Evolutionary conservation across 2,113 vertebrate species (phyloP).

Genomic region (Neopipo cinnamomea): DNA sequence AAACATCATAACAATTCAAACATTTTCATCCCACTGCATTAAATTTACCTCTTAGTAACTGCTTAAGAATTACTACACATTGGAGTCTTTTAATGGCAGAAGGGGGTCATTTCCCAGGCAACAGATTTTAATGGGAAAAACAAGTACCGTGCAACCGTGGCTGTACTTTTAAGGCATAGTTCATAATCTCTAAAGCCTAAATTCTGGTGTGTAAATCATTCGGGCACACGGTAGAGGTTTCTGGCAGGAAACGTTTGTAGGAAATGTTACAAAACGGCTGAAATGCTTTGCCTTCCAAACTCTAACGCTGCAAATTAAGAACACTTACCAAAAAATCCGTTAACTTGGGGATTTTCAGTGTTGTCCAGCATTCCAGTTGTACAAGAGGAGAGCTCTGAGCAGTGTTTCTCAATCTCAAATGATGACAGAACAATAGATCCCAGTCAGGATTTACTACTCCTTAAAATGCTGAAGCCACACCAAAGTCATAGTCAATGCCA

Average conservation of each 20-base stretch:
- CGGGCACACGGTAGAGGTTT: neutral
- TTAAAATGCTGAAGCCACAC: neutral
- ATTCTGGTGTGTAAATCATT: neutral
- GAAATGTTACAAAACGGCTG: neutral
- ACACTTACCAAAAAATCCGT: neutral
- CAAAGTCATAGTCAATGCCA: neutral
- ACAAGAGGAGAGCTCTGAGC: neutral
- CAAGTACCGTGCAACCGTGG: neutral
- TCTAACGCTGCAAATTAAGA: neutral
- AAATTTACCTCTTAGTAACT: conserved; percentile 26
- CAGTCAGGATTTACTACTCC: neutral
- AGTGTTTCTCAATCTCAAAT: neutral
- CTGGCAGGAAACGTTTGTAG: neutral
- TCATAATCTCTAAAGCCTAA: conserved; percentile 4
- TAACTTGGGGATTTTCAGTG: neutral
- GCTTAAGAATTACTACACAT: neutral
- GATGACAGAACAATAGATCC: neutral
- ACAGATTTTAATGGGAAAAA: conserved; percentile 19
- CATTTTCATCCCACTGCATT: neutral
- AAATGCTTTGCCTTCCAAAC: neutral
- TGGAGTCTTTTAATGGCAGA: neutral
- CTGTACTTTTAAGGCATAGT: neutral
- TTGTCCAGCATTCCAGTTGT: neutral
- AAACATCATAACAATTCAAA: neutral
- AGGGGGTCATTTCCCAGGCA: conserved; percentile 55